phyloP scores from a whole-genome alignment of 92 coral and sea anemone genomes.

The Micromussa lordhowensis region DNA sequence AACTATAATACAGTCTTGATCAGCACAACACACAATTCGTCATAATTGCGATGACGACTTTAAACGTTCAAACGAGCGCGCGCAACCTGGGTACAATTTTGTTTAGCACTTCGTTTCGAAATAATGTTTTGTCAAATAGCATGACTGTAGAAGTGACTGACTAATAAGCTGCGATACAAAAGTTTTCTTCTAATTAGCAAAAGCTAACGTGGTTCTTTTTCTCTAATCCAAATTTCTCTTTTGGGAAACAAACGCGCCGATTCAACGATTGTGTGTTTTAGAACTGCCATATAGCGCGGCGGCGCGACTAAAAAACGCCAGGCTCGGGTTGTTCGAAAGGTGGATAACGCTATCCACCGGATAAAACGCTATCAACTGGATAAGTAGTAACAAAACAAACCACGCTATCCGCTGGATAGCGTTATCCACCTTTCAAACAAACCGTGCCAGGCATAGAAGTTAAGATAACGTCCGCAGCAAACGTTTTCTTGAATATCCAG shows the following conservation, averaged over 20 bases:
- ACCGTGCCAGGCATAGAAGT: background rate
- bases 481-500: background rate
- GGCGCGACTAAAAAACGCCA: background rate
- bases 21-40: constrained; percentile 12
- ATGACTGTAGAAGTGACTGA: background rate
- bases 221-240: background rate
- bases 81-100: background rate
- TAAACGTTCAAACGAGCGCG: constrained; percentile 19
- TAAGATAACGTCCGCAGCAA: background rate
- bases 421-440: no score
- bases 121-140: background rate
- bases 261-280: background rate
- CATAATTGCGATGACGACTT: constrained; percentile 18
- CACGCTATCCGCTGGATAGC: no score
- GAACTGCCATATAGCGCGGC: background rate
- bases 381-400: no score
- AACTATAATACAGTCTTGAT: background rate
- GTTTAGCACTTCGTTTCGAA: background rate
- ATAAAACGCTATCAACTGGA: no score
- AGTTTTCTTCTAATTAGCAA: background rate
- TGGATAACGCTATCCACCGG: no score
- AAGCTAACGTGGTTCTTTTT: background rate
- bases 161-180: background rate
- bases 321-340: no score
- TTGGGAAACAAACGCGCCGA: background rate